These are phyloP conservation scores for Rachycentron canadum DNA, from an alignment of 2,797 vertebrate genomes.

Conservation along the genomic window DNA sequence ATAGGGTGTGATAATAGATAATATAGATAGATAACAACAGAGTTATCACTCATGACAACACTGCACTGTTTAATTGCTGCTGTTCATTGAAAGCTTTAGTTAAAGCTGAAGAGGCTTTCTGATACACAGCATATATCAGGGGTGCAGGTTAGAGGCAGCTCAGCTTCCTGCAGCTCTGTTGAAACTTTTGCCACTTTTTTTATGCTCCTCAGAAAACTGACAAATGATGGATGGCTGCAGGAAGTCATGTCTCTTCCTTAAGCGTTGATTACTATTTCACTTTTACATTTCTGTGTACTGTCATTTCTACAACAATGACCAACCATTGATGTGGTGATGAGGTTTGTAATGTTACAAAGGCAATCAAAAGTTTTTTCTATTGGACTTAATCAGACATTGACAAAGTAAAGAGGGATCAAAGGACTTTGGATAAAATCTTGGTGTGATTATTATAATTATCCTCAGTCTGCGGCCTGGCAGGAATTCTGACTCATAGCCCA, in stretches of 20 bases:
- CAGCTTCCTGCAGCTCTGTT: too few relatives aligned
- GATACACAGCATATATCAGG: too few relatives aligned
- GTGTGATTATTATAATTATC: constrained; percentile 43
- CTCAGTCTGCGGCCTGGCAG: constrained; percentile 7
- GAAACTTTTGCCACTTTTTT: too few relatives aligned
- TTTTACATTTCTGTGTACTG: neutral
- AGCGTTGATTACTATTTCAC: neutral
- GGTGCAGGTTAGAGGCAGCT: too few relatives aligned
- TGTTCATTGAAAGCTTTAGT: too few relatives aligned
- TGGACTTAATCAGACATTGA: constrained; percentile 5
- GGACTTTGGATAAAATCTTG: constrained; percentile 12
- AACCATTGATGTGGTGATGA: neutral
- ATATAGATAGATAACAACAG: too few relatives aligned
- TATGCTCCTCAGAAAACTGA: too few relatives aligned
- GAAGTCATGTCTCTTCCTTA: neutral
- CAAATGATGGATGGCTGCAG: neutral
- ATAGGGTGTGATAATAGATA: too few relatives aligned
- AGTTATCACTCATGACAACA: too few relatives aligned
- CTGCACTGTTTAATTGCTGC: too few relatives aligned
- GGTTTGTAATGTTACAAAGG: neutral
- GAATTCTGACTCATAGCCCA: constrained; percentile 5
- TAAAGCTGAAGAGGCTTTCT: too few relatives aligned
- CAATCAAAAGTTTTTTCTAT: neutral
- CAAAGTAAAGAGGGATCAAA: constrained; percentile 14
- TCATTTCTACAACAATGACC: neutral